Evolutionary conservation across 2,888 invertebrate species (phyloP), one percentile per base, ranked within the genome.

Genomic region (Platycheirus albimanus): DNA sequence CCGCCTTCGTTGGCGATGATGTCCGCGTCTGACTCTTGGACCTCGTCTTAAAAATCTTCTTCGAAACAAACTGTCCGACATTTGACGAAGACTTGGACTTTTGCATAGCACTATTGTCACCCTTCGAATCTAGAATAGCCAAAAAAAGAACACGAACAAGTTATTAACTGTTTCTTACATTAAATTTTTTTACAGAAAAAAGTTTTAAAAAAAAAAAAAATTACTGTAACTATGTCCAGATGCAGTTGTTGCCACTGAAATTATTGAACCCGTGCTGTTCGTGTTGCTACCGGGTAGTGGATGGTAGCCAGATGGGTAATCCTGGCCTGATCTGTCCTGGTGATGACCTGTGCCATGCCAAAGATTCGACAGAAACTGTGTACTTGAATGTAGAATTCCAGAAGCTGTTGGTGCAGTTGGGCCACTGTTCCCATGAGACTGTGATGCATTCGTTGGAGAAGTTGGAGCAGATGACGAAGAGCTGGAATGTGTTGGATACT

Each of bases 21-120:
- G 93, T 93, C 87, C 95, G 93, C 86, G 95, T 95, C 86, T 95
- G 95, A 88, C 95, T 95, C 89, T 97, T 96, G 86, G 96, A 96
- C 88, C 97, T 92, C 86, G 95, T 94, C 88, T 95, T 93, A 94
- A 96, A 97, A 88, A 97, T 94, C 90, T 95, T 95, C 92, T 95
- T 96, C 88, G 96, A 94, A 87, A 96, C 95, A 90, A 95, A 94
- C 90, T 96, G 95, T 89, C 96, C 95, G 90, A 96, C 96, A 92
- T 95, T 96, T 89, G 96, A 95, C 86, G 96, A 95, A 28, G 96
- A 96, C 91, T 96, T 96, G 88, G 96, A 96, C 92, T 96, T 97
- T 93, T 96, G 96, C 96, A 96, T 96, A 90, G 94, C 66, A 52
- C 41, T 79, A 20, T 47, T 94, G 87, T 90, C 90, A 87, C 91